Conservation (phyloP, 2,113 vertebrate species). For the Plectropomus leopardus region DNA sequence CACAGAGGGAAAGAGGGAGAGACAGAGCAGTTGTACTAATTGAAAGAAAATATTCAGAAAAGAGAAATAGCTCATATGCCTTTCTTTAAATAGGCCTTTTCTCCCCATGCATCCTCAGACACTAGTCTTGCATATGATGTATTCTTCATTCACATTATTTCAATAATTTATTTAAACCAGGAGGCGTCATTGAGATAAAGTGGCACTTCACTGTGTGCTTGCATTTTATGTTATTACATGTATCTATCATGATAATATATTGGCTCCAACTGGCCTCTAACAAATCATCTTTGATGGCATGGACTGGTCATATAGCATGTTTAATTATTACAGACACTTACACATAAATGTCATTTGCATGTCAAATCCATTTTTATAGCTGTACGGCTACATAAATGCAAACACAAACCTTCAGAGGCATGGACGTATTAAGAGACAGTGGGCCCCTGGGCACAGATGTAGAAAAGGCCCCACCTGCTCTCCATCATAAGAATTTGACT, state of each 20-base stretch:
- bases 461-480: too few relatives aligned
- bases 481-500: too few relatives aligned
- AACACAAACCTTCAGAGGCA: slow-evolving; percentile 18
- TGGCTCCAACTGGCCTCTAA: not conserved
- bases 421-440: too few relatives aligned
- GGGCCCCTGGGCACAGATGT: too few relatives aligned
- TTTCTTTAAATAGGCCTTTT: slow-evolving; percentile 38
- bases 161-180: slow-evolving; percentile 53
- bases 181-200: slow-evolving; percentile 55
- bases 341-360: slow-evolving; percentile 45
- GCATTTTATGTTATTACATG: slow-evolving; percentile 50
- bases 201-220: slow-evolving; percentile 4
- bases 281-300: slow-evolving; percentile 44
- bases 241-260: slow-evolving; percentile 45
- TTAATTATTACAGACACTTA: slow-evolving; percentile 61
- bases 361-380: slow-evolving; percentile 25
- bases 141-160: slow-evolving; percentile 44
- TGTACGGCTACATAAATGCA: slow-evolving; percentile 8
- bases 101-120: slow-evolving; percentile 23
- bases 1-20: slow-evolving; percentile 54
- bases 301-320: slow-evolving; percentile 12
- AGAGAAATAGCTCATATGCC: slow-evolving; percentile 38
- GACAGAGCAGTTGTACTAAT: slow-evolving; percentile 66
- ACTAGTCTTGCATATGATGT: slow-evolving; percentile 26
- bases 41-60: slow-evolving; percentile 73